A percentile compares a stretch with the other conserved stretches of the same genome.
phyloP scores from a whole-genome alignment of 2,113 vertebrate species.

The Philantomba maxwellii region DNA sequence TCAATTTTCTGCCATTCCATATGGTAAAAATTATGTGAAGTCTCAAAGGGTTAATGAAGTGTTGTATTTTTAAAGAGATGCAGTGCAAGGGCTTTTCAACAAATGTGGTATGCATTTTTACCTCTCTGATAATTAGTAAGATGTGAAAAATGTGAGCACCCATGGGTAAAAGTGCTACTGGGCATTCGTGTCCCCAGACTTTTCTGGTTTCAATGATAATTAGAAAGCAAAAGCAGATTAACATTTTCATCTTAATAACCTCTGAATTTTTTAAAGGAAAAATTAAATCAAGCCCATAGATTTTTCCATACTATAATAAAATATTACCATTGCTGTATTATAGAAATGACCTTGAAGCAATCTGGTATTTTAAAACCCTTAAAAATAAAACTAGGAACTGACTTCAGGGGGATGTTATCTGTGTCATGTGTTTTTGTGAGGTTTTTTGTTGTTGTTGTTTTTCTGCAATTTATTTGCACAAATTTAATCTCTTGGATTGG shows the following conservation, averaged over 20 bases:
- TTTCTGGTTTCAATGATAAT: not conserved
- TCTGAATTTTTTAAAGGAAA: not conserved
- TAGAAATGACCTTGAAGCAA: not conserved
- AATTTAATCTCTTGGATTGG: slow-evolving; percentile 50
- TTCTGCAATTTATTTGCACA: slow-evolving; percentile 21
- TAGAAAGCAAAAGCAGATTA: slow-evolving; percentile 29
- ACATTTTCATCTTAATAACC: slow-evolving; percentile 26
- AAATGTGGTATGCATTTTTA: not conserved
- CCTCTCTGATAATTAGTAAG: slow-evolving; percentile 29
- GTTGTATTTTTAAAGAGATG: not conserved
- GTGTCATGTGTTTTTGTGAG: not conserved
- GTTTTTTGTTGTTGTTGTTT: not conserved
- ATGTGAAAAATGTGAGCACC: not conserved
- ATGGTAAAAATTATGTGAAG: not conserved
- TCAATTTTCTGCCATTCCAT: not conserved
- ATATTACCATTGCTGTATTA: not conserved
- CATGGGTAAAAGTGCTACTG: not conserved
- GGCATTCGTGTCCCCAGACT: not conserved
- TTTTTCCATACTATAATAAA: not conserved
- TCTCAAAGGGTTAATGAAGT: not conserved
- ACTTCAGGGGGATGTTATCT: not conserved
- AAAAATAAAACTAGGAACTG: slow-evolving; percentile 9
- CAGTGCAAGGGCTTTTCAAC: not conserved
- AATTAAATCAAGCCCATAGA: not conserved
- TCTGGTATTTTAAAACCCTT: not conserved